Conservation (phyloP, 2,113 vertebrate genomes). For the Riparia riparia region DNA sequence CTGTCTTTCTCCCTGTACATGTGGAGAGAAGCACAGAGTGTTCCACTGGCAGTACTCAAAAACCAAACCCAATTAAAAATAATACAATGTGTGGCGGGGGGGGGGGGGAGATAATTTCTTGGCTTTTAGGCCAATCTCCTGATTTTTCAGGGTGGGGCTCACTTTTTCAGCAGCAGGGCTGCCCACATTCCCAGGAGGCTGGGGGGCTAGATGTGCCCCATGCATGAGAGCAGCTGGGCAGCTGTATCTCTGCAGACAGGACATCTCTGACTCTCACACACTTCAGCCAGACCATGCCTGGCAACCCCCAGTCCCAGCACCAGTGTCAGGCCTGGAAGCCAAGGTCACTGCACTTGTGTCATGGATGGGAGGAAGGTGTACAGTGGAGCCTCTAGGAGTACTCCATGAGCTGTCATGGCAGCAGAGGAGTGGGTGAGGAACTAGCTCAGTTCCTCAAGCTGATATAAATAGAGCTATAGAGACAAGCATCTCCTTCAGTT, state of each 20-base stretch:
- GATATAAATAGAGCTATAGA: background rate
- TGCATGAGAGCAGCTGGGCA: background rate
- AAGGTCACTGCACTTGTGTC: rapidly evolving
- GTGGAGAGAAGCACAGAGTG: background rate
- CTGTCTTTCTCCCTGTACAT: background rate
- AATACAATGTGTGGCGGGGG: background rate
- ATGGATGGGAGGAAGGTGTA: background rate
- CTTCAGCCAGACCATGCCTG: background rate
- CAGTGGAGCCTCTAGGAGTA: background rate
- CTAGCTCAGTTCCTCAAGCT: background rate
- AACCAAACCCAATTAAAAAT: background rate
- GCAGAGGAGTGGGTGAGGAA: background rate
- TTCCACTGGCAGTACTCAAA: background rate
- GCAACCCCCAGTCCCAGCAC: background rate
- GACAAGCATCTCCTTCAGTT: background rate
- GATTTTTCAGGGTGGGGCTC: background rate
- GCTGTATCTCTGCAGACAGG: slow-evolving; percentile 21
- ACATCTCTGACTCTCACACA: background rate
- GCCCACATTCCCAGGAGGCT: background rate
- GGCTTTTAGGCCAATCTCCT: background rate
- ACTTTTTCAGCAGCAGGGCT: background rate
- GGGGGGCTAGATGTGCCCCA: rapidly evolving
- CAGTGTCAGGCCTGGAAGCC: background rate
- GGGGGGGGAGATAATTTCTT: background rate
- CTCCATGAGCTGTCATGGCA: background rate